Conservation (phyloP, 2,113 vertebrate genomes). For the Paratilapia polleni region DNA sequence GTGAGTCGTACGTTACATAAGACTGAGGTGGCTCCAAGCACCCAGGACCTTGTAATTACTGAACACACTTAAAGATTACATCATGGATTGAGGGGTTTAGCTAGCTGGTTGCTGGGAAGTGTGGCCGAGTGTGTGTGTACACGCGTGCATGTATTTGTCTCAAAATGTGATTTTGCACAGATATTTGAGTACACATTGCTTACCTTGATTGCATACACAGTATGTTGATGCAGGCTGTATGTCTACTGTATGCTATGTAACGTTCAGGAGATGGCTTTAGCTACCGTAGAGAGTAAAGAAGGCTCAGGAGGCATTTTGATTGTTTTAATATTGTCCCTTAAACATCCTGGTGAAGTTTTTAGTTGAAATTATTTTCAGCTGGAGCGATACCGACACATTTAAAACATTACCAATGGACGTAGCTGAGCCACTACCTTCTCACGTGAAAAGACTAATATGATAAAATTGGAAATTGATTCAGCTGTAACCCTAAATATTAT, state of each 20-base stretch:
- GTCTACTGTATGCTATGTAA: not conserved
- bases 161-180: not conserved
- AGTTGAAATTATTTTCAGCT: no score
- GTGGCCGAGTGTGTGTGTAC: not conserved
- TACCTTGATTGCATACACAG: not conserved
- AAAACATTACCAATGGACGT: no score
- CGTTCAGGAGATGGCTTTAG: not conserved
- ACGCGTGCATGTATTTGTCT: slow-evolving; percentile 6
- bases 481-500: not conserved
- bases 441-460: no score
- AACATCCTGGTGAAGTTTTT: no score
- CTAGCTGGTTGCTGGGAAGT: slow-evolving; percentile 41
- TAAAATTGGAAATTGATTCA: not conserved
- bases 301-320: slow-evolving; percentile 17
- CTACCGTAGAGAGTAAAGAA: not conserved
- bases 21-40: slow-evolving; percentile 61
- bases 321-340: slow-evolving; percentile 21
- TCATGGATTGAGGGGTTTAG: slow-evolving; percentile 74
- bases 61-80: slow-evolving; percentile 76
- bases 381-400: no score
- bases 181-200: not conserved
- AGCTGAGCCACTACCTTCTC: no score
- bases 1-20: slow-evolving; percentile 61
- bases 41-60: slow-evolving; percentile 74
- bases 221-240: not conserved